Evolutionary conservation across 1,140 invertebrate species (phyloP), one percentile per base, ranked within the genome.

Genomic region (Brachionus rotundiformis): DNA sequence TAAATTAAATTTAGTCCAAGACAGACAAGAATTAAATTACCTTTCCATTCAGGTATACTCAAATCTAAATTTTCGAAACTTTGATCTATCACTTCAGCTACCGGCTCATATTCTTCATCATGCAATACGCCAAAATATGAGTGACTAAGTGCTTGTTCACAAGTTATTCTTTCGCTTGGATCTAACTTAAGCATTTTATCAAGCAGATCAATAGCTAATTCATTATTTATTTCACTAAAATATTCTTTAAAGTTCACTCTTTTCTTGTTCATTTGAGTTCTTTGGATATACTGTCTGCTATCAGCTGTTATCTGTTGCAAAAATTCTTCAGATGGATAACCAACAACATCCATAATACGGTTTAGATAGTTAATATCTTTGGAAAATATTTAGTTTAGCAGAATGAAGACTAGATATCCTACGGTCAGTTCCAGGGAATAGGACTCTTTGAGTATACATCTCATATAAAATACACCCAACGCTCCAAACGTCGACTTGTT

Each of bases 111-210:
- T 23, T 83, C 83, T 25, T 88, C 86, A 82, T 90, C 89, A 82
- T 87, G 89, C 96, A 96, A 99, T 29, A 98, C 94, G 89, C 97
- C 95, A 86, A 99, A 98, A 90, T 99, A 99, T 81, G 96, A 95
- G 90, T 99, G 98, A 86, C 95, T 90, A 82, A 99, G 91, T 83
- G 98, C 98, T 85, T 98, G 95, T 87, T 98, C 95, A 23, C 99
- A 96, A 59, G 94, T 96, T 90, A 99, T 98, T 88, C 97, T 91
- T 84, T 93, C 92, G 88, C 98, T 94, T 54, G 97, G 98, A 90
- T 99, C 96, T 87, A 99, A 95, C 23, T 98, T 96, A 84, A 99
- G 90, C 98, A 99, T 99, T 88, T 94, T 93, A 73, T 94, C 96
- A 83, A 99, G 91, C 85, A 99, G 90, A 91, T 99, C 96, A 84